Evolutionary conservation across 2,113 vertebrate genomes (phyloP).

Genomic region (Echinops telfairi): DNA sequence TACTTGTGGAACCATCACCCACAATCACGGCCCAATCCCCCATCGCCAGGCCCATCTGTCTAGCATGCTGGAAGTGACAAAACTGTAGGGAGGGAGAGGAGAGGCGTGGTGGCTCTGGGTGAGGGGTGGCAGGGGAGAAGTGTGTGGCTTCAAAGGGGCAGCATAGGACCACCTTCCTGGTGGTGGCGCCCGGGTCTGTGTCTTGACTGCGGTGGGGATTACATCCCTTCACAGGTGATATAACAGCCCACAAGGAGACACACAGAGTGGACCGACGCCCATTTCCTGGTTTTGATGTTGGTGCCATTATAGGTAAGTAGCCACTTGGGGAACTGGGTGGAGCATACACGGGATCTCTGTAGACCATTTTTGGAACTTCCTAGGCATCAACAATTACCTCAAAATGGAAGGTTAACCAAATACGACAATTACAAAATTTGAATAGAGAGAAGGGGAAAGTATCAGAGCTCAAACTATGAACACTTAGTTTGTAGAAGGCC

Average conservation of each 20-base stretch:
- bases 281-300: neutral
- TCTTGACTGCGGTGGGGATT: neutral
- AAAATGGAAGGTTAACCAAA: neutral
- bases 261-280: fast-evolving
- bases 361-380: neutral
- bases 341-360: neutral
- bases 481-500: no score
- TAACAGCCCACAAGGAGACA: neutral
- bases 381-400: slow-evolving; percentile 1
- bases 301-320: neutral
- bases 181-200: neutral
- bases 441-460: no score
- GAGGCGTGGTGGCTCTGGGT: neutral
- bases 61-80: no score
- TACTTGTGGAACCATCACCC: no score
- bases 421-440: no score
- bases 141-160: neutral
- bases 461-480: no score
- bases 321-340: neutral
- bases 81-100: no score
- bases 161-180: neutral
- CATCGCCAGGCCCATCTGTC: no score
- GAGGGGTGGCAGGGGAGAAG: no score
- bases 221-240: neutral
- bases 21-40: no score